A percentile compares a stretch with the other conserved stretches of the same genome.
Conservation (phyloP, 2,113 vertebrate genomes). For the Sisor rabdophorus region DNA sequence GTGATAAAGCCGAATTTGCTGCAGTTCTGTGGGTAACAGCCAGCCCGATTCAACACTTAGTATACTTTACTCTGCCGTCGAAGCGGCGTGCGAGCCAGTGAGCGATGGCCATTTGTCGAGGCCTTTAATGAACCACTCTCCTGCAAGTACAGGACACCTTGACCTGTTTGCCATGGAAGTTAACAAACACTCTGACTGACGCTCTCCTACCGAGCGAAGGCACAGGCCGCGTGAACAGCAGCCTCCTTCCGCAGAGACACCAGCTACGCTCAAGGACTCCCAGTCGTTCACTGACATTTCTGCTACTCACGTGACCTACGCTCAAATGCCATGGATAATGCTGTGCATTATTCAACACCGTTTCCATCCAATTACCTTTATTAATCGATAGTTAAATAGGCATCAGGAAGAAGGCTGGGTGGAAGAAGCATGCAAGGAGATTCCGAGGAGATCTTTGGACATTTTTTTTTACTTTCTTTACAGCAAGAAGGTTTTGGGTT, state of each 20-base stretch:
- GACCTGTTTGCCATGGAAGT: slow-evolving; percentile 32
- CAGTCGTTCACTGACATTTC: slow-evolving; percentile 6
- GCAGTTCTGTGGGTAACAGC: slow-evolving; percentile 63
- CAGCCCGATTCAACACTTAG: slow-evolving; percentile 70
- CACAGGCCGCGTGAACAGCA: not conserved
- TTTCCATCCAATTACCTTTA: slow-evolving; percentile 67
- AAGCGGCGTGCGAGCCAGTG: slow-evolving; percentile 49
- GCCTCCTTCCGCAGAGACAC: not conserved
- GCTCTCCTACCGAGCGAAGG: slow-evolving; percentile 9
- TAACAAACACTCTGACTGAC: slow-evolving; percentile 31
- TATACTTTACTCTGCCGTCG: slow-evolving; percentile 63
- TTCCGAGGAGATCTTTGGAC: slow-evolving; percentile 53
- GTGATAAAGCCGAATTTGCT: slow-evolving; percentile 68
- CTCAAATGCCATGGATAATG: not conserved
- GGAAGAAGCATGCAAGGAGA: not conserved
- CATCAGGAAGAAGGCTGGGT: slow-evolving; percentile 49
- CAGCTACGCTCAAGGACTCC: not conserved
- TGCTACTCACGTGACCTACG: not conserved
- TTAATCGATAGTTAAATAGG: slow-evolving; percentile 69
- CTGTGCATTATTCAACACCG: slow-evolving; percentile 69
- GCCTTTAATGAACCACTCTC: slow-evolving; percentile 36
- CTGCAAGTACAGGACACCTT: slow-evolving; percentile 41
- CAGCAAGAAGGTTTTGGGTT: too few species aligned
- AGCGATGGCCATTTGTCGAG: slow-evolving; percentile 32
- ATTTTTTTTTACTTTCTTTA: slow-evolving; percentile 44